Evolutionary conservation across 2,888 invertebrate genomes (phyloP).

Genomic region (Periphyllus acericola): DNA sequence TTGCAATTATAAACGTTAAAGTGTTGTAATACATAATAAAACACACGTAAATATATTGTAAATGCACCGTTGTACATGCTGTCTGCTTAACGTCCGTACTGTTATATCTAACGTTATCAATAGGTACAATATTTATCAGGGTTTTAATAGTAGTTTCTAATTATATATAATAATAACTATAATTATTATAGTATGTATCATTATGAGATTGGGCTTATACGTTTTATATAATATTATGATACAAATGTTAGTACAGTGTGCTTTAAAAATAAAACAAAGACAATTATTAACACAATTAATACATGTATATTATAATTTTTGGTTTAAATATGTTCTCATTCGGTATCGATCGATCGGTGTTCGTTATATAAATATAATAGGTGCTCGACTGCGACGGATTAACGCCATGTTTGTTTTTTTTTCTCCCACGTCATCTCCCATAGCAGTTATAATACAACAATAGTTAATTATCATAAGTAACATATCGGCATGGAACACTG

Average conservation of each 20-base stretch:
- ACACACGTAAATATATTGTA: too few species aligned
- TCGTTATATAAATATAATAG: too few species aligned
- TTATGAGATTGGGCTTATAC: background rate
- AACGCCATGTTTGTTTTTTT: background rate
- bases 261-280: slow-evolving; percentile 1
- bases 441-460: background rate
- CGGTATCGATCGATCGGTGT: background rate
- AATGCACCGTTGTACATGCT: too few species aligned
- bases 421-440: background rate
- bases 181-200: background rate
- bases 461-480: background rate
- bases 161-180: slow-evolving; percentile 17
- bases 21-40: background rate
- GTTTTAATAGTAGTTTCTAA: slow-evolving; percentile 3
- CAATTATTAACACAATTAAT: background rate
- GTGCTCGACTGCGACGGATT: background rate
- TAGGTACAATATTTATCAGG: background rate
- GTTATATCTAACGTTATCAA: background rate
- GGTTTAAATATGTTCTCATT: background rate
- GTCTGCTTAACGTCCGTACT: background rate
- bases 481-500: background rate
- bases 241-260: slow-evolving; percentile 21
- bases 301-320: background rate
- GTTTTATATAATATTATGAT: slow-evolving; percentile 22
- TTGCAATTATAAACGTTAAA: background rate